Evolutionary conservation across 30 jellyfish, hydroid and myxozoan species (phyloP).

Genomic region (Turritopsis rubra): DNA sequence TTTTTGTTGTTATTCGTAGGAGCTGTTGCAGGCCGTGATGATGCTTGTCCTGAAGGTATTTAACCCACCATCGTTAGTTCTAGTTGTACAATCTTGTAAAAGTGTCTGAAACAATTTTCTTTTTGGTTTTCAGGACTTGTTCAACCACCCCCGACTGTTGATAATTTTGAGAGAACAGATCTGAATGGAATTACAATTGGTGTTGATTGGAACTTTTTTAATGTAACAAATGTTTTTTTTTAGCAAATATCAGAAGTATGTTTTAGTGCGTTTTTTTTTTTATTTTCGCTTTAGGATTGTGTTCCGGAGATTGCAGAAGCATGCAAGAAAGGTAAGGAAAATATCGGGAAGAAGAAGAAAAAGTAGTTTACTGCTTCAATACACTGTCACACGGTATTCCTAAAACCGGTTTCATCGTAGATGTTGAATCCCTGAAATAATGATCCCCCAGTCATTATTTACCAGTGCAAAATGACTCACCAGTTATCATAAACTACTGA

Average conservation of each 20-base stretch:
- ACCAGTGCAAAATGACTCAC: too few species aligned
- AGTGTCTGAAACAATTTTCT: too few species aligned
- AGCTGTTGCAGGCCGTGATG: conserved; percentile 83
- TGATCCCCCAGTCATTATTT: too few species aligned
- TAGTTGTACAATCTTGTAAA: neutral
- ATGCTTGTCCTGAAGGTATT: conserved; percentile 53
- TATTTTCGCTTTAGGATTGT: neutral
- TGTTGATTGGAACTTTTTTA: conserved; percentile 66
- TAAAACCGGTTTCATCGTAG: too few species aligned
- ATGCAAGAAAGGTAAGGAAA: neutral
- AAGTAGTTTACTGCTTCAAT: too few species aligned
- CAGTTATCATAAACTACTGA: too few species aligned
- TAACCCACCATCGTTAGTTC: neutral
- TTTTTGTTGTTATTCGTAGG: conserved; percentile 48
- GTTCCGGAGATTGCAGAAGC: neutral
- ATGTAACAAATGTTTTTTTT: conserved; percentile 26
- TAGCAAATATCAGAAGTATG: neutral
- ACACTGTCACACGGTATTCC: too few species aligned
- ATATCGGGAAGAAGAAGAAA: too few species aligned
- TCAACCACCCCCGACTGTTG: conserved; percentile 65
- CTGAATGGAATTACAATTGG: conserved; percentile 83
- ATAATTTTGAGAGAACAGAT: conserved; percentile 53
- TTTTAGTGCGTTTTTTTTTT: neutral
- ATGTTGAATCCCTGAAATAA: too few species aligned
- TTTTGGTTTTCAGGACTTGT: conserved; percentile 38